A percentile compares a stretch with the other conserved stretches of the same genome.
Evolutionary conservation across 2,888 invertebrate species (phyloP).

Genomic region (Ptychoptera contaminata): DNA sequence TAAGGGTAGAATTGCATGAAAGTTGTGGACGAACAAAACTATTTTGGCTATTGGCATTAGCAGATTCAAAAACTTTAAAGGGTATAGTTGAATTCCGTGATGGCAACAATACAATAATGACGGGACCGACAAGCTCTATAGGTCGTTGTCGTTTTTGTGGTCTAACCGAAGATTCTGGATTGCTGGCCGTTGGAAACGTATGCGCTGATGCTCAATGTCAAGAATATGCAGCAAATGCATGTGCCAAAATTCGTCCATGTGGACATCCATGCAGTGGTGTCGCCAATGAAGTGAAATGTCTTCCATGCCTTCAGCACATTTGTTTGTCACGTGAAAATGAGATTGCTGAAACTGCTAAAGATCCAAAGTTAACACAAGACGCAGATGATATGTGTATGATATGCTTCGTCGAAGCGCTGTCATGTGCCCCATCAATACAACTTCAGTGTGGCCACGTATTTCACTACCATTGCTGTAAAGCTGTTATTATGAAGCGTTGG

Average conservation of each 20-base stretch:
- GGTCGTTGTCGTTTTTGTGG: slow-evolving; percentile 89
- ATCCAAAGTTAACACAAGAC: slow-evolving; percentile 66
- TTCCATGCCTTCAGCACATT: slow-evolving; percentile 81
- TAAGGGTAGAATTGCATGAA: slow-evolving; percentile 93
- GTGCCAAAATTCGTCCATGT: slow-evolving; percentile 66
- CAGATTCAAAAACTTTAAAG: slow-evolving; percentile 86
- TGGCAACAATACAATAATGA: slow-evolving; percentile 37
- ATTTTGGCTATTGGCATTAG: slow-evolving; percentile 85
- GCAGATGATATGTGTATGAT: slow-evolving; percentile 99
- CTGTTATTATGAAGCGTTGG: slow-evolving; percentile 76
- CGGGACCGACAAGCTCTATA: slow-evolving; percentile 32
- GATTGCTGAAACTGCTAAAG: slow-evolving; percentile 21
- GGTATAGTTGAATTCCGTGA: slow-evolving; percentile 81
- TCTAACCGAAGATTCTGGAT: slow-evolving; percentile 62
- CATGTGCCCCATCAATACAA: slow-evolving; percentile 87
- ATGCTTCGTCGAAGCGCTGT: slow-evolving; percentile 92
- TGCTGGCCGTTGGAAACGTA: slow-evolving; percentile 82
- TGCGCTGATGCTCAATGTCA: slow-evolving; percentile 91
- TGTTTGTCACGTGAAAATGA: slow-evolving; percentile 38
- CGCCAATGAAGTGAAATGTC: slow-evolving; percentile 62
- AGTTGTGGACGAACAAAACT: slow-evolving; percentile 90
- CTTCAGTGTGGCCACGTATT: slow-evolving; percentile 91
- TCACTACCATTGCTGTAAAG: slow-evolving; percentile 80
- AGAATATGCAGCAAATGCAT: slow-evolving; percentile 49
- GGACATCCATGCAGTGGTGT: slow-evolving; percentile 93